These are phyloP conservation scores for Agrilus cyanescens DNA, from an alignment of 2,888 invertebrate species.

Conservation along the genomic window DNA sequence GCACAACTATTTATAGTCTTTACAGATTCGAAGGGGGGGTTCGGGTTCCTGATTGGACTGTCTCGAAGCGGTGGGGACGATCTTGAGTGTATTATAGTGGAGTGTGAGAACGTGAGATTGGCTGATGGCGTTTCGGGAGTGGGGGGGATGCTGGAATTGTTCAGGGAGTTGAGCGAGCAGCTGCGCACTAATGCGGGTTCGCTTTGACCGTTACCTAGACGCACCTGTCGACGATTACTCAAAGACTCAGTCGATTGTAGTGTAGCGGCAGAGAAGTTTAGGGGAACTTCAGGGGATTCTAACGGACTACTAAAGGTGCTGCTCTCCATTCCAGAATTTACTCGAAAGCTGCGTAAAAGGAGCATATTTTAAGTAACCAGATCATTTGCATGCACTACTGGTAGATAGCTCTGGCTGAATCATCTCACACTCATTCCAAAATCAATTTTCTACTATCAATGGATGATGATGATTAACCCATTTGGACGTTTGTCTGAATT, in stretches of 20 bases:
- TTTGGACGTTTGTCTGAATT: no score
- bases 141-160: conserved; percentile 13
- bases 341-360: conserved; percentile 53
- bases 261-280: conserved; percentile 53
- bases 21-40: no score
- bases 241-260: conserved; percentile 53
- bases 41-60: no score
- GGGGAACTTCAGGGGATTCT: conserved; percentile 65
- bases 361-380: no score
- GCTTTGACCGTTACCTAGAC: conserved; percentile 31
- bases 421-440: no score
- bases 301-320: conserved; percentile 73
- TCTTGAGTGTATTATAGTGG: background rate
- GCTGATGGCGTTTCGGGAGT: conserved; percentile 61
- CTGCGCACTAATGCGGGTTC: conserved; percentile 20
- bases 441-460: no score
- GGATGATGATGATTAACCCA: no score
- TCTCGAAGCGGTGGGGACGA: no score
- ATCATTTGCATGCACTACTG: no score
- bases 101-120: conserved; percentile 27
- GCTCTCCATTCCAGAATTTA: conserved; percentile 66
- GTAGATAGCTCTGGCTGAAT: no score
- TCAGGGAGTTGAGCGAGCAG: conserved; percentile 10
- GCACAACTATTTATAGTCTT: no score
- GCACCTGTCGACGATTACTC: conserved; percentile 38